Evolutionary conservation across 2,888 invertebrate genomes (phyloP), one percentile per base, ranked within the genome.

Genomic region (Neoascia interrupta): DNA sequence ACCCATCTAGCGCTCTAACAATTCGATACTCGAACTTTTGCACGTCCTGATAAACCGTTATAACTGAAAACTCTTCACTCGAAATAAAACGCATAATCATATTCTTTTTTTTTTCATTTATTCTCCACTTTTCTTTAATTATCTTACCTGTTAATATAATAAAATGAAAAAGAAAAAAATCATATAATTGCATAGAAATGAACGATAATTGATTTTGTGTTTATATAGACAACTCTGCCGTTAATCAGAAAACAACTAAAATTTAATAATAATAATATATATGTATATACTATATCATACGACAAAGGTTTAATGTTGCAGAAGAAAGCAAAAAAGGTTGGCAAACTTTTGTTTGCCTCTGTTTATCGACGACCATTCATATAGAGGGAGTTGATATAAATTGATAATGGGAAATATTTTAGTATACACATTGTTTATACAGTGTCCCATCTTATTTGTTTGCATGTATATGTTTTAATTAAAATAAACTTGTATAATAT

Each of bases 401-500:
- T 31, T n/a, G 6, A 58, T 26, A 47, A 13, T 36, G 51, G 49
- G 23, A 61, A 72, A 49, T 16, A 54, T 31, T 23, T 43, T 31
- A 61, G 60, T 68, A 61, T 39, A 61, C 54, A 61, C 41, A 41
- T 3, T 10, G 47, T 60, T n/a, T n/a, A n/a, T n/a, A n/a, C n/a
- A n/a, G n/a, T n/a, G 18, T 49, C 61, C 53, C 47, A 68, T n/a
- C n/a, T n/a, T n/a, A n/a, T n/a, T n/a, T n/a, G n/a, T n/a, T n/a
- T n/a, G n/a, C n/a, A n/a, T 54, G 15, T 16, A 28, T n/a, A n/a
- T 28, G 28, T 34, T 54, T 49, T 36, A 69, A 69, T 70, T 53
- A 70, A 76, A 76, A 66, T 70, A 70, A 70, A 76, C 64, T 34
- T 76, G 18, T 70, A 76, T 70, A 76, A 76, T 70, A 64, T 60